phyloP scores from a whole-genome alignment of 2,113 vertebrate genomes.

The Nothoprocta pentlandii region DNA sequence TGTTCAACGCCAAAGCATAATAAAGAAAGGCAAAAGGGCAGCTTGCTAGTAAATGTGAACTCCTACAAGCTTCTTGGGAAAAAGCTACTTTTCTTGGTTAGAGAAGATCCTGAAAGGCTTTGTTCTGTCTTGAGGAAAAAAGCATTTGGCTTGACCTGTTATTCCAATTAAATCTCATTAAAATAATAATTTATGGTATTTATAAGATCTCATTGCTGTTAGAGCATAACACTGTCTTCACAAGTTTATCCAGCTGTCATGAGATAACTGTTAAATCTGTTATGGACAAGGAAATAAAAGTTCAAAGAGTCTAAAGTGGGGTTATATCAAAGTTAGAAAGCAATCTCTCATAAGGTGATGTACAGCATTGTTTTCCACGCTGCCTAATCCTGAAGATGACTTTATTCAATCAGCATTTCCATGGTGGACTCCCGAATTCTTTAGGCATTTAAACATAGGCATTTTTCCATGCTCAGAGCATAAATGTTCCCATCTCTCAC shows the following conservation, averaged over 20 bases:
- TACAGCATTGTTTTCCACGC: neutral
- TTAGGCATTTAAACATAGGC: neutral
- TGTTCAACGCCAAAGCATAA: neutral
- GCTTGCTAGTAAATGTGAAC: too few species aligned
- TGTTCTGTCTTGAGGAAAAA: neutral
- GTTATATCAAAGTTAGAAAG: constrained; percentile 37
- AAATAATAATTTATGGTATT: neutral
- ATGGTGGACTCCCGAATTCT: neutral
- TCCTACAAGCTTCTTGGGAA: neutral
- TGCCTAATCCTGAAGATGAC: neutral
- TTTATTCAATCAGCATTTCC: neutral
- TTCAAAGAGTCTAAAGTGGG: constrained; percentile 23
- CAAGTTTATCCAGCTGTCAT: constrained; percentile 13
- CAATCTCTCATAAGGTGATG: neutral
- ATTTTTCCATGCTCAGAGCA: neutral
- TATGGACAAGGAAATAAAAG: constrained; percentile 43
- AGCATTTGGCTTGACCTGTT: neutral
- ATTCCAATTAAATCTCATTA: too few species aligned
- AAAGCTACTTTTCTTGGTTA: neutral
- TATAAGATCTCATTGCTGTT: neutral
- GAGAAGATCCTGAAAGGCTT: too few species aligned
- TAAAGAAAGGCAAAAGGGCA: too few species aligned
- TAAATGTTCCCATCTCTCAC: neutral
- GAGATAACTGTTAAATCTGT: constrained; percentile 48
- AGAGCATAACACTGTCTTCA: neutral